These are phyloP conservation scores for Microctonus brassicae DNA, from an alignment of 2,888 invertebrate genomes.

Conservation along the genomic window DNA sequence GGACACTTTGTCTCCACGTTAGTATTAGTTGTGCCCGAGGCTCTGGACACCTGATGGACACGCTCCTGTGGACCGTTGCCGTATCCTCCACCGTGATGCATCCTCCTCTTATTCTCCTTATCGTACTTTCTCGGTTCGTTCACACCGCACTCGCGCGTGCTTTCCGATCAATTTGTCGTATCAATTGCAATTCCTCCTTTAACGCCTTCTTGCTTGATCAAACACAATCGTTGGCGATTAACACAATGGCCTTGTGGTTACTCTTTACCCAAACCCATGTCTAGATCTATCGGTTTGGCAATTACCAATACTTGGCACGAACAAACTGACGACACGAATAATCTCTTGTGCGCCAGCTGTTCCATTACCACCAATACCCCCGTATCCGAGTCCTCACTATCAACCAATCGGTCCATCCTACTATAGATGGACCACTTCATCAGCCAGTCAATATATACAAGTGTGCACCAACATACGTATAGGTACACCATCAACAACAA, in stretches of 20 bases:
- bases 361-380: constrained; percentile 26
- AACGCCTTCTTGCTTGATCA: constrained; percentile 3
- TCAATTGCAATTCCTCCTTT: background rate
- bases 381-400: constrained; percentile 34
- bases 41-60: constrained; percentile 59
- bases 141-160: background rate
- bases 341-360: constrained; percentile 4
- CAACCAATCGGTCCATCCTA: constrained; percentile 44
- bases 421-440: constrained; percentile 29
- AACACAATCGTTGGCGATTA: constrained; percentile 27
- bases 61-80: constrained; percentile 64
- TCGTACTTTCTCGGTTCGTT: constrained; percentile 8
- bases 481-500: background rate
- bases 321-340: constrained; percentile 29
- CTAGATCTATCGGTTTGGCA: constrained; percentile 32
- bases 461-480: background rate
- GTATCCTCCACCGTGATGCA: constrained; percentile 65
- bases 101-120: constrained; percentile 38
- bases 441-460: constrained; percentile 8
- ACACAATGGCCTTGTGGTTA: constrained; percentile 5
- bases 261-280: background rate
- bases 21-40: constrained; percentile 48
- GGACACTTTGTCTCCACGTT: constrained; percentile 59
- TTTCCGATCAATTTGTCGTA: background rate
- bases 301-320: constrained; percentile 36